These are phyloP conservation scores for Hermodice carunculata DNA, from an alignment of 2,888 invertebrate species.

Conservation along the genomic window DNA sequence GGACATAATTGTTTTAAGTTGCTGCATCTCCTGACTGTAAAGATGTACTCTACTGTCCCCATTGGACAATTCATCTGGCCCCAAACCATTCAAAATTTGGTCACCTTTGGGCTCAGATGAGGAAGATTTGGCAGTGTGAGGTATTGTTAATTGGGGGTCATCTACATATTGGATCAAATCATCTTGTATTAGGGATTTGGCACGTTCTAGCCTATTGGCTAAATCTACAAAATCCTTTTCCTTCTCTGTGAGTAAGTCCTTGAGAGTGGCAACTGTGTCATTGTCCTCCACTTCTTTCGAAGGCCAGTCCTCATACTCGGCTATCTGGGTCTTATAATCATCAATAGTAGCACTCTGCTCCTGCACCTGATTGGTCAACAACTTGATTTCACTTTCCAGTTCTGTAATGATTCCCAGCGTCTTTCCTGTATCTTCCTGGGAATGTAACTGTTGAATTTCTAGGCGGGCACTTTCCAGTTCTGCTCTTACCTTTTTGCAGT, in stretches of 20 bases:
- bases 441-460: background rate
- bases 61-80: too few species aligned
- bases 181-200: too few species aligned
- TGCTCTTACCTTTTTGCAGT: background rate
- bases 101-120: too few species aligned
- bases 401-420: conserved; percentile 37
- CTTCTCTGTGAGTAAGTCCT: too few species aligned
- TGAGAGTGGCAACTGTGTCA: too few species aligned
- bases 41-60: too few species aligned
- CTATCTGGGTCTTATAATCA: conserved; percentile 7
- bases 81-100: too few species aligned
- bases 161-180: too few species aligned
- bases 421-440: conserved; percentile 11
- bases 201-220: too few species aligned
- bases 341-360: background rate
- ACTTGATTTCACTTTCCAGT: conserved; percentile 33
- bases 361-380: conserved; percentile 28
- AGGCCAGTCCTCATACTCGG: background rate
- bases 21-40: conserved; percentile 44
- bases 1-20: conserved; percentile 47
- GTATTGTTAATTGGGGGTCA: too few species aligned
- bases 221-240: too few species aligned
- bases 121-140: too few species aligned
- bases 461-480: background rate
- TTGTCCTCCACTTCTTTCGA: background rate